Percentiles rank a stretch among this genome's conserved stretches.
phyloP scores from a whole-genome alignment of 2,888 invertebrate species.

The Hemistola chrysoprasaria region DNA sequence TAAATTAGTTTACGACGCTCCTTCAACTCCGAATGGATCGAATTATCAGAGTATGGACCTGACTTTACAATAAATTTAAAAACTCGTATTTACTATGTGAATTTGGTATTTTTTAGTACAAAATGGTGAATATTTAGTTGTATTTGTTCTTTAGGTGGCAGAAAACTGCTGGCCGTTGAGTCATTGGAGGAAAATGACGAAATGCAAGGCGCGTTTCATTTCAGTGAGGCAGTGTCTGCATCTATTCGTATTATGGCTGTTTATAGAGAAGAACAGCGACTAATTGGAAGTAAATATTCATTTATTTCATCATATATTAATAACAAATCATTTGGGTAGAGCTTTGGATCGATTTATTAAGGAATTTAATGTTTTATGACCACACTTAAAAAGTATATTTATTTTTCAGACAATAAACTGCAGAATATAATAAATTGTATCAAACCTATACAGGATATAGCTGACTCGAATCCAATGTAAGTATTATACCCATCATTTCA shows the following conservation, averaged over 20 bases:
- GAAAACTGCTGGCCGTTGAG: conserved; percentile 67
- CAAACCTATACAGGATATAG: conserved; percentile 53
- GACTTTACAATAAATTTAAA: no score
- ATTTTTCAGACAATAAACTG: conserved; percentile 55
- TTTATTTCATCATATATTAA: no score
- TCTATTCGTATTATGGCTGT: conserved; percentile 66
- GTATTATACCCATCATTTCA: no score
- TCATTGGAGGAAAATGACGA: conserved; percentile 54
- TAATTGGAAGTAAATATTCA: conserved; percentile 45
- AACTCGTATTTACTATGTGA: no score
- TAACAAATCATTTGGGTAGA: no score
- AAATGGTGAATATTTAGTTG: not conserved
- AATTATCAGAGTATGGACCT: conserved; percentile 67
- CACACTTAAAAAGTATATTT: no score
- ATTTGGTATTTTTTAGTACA: no score
- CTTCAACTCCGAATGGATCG: conserved; percentile 61
- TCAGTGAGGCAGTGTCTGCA: conserved; percentile 70
- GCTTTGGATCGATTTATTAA: no score
- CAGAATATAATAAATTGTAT: conserved; percentile 53
- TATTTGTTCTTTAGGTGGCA: conserved; percentile 49
- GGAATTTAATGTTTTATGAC: no score
- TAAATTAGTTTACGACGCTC: conserved; percentile 59
- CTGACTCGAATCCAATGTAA: conserved; percentile 53
- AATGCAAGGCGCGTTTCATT: conserved; percentile 60
- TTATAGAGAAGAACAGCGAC: conserved; percentile 69